Percentiles rank a stretch among this genome's conserved stretches.
Conservation (phyloP, 1,140 invertebrate species). For the Aleiodes sp. region DNA sequence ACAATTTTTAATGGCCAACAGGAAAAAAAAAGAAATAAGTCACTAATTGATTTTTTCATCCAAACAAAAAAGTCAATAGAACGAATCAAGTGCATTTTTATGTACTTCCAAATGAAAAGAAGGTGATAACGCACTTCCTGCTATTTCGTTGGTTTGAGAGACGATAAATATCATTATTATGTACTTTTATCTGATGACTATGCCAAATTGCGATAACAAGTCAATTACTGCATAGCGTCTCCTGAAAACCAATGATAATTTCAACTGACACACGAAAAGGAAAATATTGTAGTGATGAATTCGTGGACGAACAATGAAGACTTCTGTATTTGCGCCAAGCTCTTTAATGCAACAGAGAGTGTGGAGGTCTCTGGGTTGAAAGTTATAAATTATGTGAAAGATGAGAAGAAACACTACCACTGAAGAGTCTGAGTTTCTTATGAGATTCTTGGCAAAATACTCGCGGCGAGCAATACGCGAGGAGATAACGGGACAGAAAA, state of each 20-base stretch:
- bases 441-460: slow-evolving; percentile 17
- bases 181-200: not conserved
- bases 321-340: not conserved
- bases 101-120: not conserved
- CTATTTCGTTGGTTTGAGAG: not conserved
- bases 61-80: not conserved
- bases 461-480: slow-evolving; percentile 4
- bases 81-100: not conserved
- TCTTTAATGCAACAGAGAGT: slow-evolving; percentile 1
- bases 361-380: slow-evolving; percentile 1
- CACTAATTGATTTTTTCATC: no score
- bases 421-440: not conserved
- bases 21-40: no score
- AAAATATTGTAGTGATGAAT: not conserved
- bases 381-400: slow-evolving; percentile 18
- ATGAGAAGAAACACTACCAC: slow-evolving; percentile 10
- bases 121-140: not conserved
- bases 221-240: not conserved
- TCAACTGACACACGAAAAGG: not conserved
- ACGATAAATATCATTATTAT: no score
- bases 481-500: slow-evolving; percentile 16
- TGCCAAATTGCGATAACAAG: not conserved
- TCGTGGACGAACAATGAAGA: slow-evolving; percentile 14
- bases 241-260: not conserved
- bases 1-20: no score